Evolutionary conservation across 2,797 vertebrate species (phyloP).

Genomic region (Enteromius afrohamiltoni): DNA sequence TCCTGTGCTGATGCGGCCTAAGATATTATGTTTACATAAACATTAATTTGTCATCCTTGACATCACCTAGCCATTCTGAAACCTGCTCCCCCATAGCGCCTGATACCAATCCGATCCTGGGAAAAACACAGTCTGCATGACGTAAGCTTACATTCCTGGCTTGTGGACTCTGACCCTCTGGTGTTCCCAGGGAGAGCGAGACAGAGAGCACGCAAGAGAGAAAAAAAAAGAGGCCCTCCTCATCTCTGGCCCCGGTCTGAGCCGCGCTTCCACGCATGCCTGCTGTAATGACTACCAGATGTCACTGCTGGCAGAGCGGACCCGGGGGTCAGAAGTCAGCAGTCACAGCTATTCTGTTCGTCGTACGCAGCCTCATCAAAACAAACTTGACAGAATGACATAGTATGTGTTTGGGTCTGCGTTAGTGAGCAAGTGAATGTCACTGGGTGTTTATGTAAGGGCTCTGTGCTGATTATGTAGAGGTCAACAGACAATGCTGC

Average conservation of each 20-base stretch:
- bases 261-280: constrained; percentile 70
- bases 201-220: constrained; percentile 21
- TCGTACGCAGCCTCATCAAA: constrained; percentile 19
- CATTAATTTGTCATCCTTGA: constrained; percentile 27
- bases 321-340: constrained; percentile 47
- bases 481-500: constrained; percentile 15
- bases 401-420: constrained; percentile 32
- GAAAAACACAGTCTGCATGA: constrained; percentile 66
- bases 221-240: constrained; percentile 30
- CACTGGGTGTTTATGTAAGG: constrained; percentile 8
- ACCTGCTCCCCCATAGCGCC: constrained; percentile 20
- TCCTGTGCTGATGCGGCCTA: constrained; percentile 9
- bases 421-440: constrained; percentile 10
- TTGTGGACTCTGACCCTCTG: constrained; percentile 72
- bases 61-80: constrained; percentile 38
- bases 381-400: constrained; percentile 23
- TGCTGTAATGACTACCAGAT: constrained; percentile 74
- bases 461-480: constrained; percentile 15
- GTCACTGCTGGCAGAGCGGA: constrained; percentile 42
- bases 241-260: constrained; percentile 64
- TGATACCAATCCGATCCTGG: constrained; percentile 66
- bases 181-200: constrained; percentile 49
- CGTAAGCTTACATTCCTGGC: constrained; percentile 66
- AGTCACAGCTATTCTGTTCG: constrained; percentile 34
- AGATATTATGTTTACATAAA: constrained; percentile 24